Conservation (phyloP, 2,888 invertebrate genomes). For the Acleris emargana region DNA sequence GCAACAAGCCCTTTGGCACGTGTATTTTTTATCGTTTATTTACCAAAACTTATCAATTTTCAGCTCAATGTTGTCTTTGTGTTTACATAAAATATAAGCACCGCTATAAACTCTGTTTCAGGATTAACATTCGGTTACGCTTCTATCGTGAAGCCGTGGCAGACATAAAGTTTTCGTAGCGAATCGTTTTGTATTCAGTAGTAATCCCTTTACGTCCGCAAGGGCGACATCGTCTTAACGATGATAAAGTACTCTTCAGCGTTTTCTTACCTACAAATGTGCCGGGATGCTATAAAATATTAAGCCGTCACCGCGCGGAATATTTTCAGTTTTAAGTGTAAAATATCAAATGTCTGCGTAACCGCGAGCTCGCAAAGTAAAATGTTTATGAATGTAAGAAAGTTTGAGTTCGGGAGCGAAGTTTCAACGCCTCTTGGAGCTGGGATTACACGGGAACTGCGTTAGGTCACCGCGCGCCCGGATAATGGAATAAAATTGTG, state of each 20-base stretch:
- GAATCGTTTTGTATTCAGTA: slow-evolving; percentile 38
- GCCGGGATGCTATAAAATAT: slow-evolving; percentile 33
- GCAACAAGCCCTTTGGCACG: too few species aligned
- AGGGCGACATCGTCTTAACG: slow-evolving; percentile 36
- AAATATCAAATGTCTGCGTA: slow-evolving; percentile 58
- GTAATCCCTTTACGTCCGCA: slow-evolving; percentile 39
- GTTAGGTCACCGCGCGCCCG: slow-evolving; percentile 67
- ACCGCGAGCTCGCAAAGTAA: slow-evolving; percentile 61
- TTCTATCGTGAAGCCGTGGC: slow-evolving; percentile 16
- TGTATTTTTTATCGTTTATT: too few species aligned
- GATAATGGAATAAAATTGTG: slow-evolving; percentile 70
- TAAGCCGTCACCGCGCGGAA: slow-evolving; percentile 29
- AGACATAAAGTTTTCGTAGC: slow-evolving; percentile 36
- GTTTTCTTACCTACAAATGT: slow-evolving; percentile 29
- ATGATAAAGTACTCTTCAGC: slow-evolving; percentile 32
- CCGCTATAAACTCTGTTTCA: slow-evolving; percentile 17
- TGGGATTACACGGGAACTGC: slow-evolving; percentile 76
- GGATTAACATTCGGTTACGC: slow-evolving; percentile 26
- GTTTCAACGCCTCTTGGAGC: slow-evolving; percentile 67
- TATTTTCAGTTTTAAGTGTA: slow-evolving; percentile 53
- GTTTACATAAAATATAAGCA: neutral
- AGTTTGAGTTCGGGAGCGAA: slow-evolving; percentile 61
- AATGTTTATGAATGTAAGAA: slow-evolving; percentile 78
- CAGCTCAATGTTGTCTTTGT: slow-evolving; percentile 4
- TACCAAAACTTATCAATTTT: too few species aligned